phyloP scores from a whole-genome alignment of 2,113 vertebrate species.

The Carlito syrichta region DNA sequence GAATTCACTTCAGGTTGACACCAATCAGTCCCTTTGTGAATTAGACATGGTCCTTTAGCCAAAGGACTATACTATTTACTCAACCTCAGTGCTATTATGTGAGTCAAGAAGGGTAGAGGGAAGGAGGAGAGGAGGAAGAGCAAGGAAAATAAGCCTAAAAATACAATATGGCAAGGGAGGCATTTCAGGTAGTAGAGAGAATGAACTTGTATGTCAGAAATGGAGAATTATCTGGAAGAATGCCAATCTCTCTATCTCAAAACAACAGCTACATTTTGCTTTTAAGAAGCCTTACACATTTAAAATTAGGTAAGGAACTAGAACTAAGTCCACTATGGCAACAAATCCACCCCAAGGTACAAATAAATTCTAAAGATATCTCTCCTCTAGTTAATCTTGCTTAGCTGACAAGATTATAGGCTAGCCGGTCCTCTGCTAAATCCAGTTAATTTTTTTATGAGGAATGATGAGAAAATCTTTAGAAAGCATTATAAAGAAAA shows the following conservation, averaged over 20 bases:
- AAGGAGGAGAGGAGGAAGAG: neutral
- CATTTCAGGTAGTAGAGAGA: neutral
- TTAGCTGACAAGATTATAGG: neutral
- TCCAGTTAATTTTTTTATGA: neutral
- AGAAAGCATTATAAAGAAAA: conserved; percentile 6
- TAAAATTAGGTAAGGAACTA: conserved; percentile 14
- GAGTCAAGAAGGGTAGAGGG: neutral
- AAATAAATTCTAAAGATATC: conserved; percentile 7
- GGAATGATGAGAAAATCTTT: neutral
- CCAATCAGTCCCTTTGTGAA: neutral
- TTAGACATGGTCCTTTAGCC: neutral
- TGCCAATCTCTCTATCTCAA: neutral
- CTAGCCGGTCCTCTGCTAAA: neutral
- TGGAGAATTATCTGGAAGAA: neutral
- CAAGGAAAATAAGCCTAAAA: neutral
- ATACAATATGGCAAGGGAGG: neutral
- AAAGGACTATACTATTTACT: neutral
- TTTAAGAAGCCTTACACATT: neutral
- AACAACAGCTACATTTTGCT: neutral
- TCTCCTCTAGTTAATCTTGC: neutral
- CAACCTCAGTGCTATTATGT: neutral
- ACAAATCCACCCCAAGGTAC: neutral
- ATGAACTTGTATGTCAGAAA: neutral
- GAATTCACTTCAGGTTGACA: neutral
- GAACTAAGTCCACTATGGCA: neutral